Evolutionary conservation across 2,888 invertebrate genomes (phyloP), one percentile per base, ranked within the genome.

Genomic region (Diarsia mendica): DNA sequence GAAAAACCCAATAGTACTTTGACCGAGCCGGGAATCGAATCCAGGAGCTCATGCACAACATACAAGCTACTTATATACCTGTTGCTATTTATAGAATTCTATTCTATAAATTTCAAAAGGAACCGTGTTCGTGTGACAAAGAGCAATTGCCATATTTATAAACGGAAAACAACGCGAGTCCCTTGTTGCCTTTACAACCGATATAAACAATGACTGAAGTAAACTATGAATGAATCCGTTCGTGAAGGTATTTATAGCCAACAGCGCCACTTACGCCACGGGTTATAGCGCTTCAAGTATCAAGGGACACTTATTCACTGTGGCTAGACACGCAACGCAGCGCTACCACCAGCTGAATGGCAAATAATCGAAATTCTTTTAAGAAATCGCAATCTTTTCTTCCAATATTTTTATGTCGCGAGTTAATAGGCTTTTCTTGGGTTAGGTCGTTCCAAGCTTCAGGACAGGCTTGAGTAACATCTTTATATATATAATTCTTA

Each of bases 151-250:
- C 20, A 61, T n/a, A n/a, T 61, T 39, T n/a, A 39, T 39, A 61
- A 33, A n/a, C 10, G 11, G 13, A 61, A 39, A 61, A 33, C 11
- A 61, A 39, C n/a, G 63, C 13, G 28, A 6, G 44, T 63, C 63
- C n/a, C n/a, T 44, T 63, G 44, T 63, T 11, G 13, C n/a, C 51
- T 13, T 44, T 15, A 3, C 51, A 8, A 55, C 44, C n/a, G 20
- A 46, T 65, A 55, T 46, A 51, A 61, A 53, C n/a, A 28, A 58
- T 18, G 39, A 51, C 28, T 20, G 18, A 48, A 49, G 13, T 46
- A 48, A 77, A 2, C 23, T 23, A 71, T 71, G 15, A 71, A 64
- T 65, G 60, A 79, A 79, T 76, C 76, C 60, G 53, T 60, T 28
- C 15, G 3, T 18, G 18, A 48, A 48, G 4, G 18, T 33, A 39